phyloP scores from a whole-genome alignment of 2,797 vertebrate genomes.

The Amniataba percoides region DNA sequence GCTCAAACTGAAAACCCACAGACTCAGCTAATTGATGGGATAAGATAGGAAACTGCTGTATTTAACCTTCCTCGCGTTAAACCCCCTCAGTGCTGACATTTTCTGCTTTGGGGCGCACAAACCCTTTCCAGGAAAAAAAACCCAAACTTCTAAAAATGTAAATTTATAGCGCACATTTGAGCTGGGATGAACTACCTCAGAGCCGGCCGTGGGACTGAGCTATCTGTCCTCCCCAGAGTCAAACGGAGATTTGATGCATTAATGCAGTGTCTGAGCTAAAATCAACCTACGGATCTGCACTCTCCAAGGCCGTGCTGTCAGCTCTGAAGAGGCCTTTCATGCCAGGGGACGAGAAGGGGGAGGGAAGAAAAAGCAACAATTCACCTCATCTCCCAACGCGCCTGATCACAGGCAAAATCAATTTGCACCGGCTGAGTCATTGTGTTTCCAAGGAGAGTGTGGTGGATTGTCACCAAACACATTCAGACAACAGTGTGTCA shows the following conservation, averaged over 20 bases:
- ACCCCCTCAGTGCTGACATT: background rate
- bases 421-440: conserved; percentile 42
- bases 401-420: conserved; percentile 36
- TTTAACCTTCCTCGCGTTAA: background rate
- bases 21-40: conserved; percentile 19
- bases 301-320: conserved; percentile 36
- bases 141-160: conserved; percentile 21
- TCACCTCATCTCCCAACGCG: conserved; percentile 18
- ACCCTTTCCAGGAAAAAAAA: conserved; percentile 19
- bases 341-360: background rate
- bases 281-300: conserved; percentile 19
- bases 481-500: background rate
- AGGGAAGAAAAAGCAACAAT: conserved; percentile 26
- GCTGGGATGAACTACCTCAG: conserved; percentile 13
- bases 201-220: background rate
- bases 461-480: conserved; percentile 10
- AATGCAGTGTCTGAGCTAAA: conserved; percentile 1
- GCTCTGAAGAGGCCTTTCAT: conserved; percentile 32
- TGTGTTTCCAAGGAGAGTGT: conserved; percentile 26
- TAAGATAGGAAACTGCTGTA: conserved; percentile 22
- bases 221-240: conserved; percentile 22
- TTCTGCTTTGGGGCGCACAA: conserved; percentile 18
- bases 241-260: conserved; percentile 28
- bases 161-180: background rate
- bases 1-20: conserved; percentile 9